Base-by-base conservation (phyloP, 2,113 vertebrate species). In the Acrocephalus arundinaceus region DNA sequence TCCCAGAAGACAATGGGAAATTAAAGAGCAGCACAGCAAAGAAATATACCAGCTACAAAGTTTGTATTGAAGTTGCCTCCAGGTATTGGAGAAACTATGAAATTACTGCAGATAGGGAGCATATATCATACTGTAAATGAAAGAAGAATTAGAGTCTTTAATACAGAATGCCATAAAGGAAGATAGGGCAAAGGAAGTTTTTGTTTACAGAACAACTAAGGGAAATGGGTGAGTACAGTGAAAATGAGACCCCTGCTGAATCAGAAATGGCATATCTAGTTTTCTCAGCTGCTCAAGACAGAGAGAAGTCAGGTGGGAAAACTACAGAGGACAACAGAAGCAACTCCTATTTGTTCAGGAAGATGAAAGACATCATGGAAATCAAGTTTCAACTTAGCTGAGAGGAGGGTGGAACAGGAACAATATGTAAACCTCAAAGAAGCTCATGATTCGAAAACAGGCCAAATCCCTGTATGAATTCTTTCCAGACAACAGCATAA, bases 281-380 rank as follows among this genome's bases (percentile, higher is more conserved):
- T 96, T 92, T 59, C 81, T 88, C 78, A 93, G 86, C 37, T 3
- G 8, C 57, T 87, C 62, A 59, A 94, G 83, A 92, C 68, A 79
- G 61, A 91, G 86, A 82, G 49, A 90, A 94, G 57, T 85, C 93
- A 93, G 76, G 83, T 89, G 88, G 92, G 94, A 95, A 87, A 92
- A 90, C 87, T 85, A 75, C 52, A 83, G 62, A 94, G 35, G 51
- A 94, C 66, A 89, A 95, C 57, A 90, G 63, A 97, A 90, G 70
- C 79, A 82, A 78, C 55, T 48, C 72, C 33, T 94, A 62, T 95
- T 97, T 96, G 65, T 73, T 94, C 87, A 91, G 61, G 35, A 93
- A 95, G 86, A 94, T 91, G 61, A 96, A 97, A 96, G 92, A 31
- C 66, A 77, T 94, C 52, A 73, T 18, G 67, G 78, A 95, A 95